phyloP scores from a whole-genome alignment of 2,113 vertebrate species.

The Dasypus novemcinctus region DNA sequence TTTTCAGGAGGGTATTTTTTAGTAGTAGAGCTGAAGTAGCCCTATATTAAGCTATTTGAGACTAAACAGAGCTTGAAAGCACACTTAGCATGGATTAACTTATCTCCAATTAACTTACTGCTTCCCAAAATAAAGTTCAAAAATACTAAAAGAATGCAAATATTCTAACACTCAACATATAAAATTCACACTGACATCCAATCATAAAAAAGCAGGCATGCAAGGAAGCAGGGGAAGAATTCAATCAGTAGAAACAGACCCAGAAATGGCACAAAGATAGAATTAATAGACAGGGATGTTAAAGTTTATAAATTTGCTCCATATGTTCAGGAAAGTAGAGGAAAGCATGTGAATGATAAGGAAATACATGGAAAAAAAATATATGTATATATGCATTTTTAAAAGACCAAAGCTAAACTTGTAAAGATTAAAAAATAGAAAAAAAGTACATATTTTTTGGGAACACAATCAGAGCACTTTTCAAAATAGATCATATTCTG shows the following conservation, averaged over 20 bases:
- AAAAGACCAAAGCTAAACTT: neutral
- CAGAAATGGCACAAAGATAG: neutral
- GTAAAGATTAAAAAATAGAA: neutral
- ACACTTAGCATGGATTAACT: neutral
- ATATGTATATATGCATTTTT: no score
- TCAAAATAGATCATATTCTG: neutral
- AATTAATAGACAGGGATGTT: neutral
- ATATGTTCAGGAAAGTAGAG: neutral
- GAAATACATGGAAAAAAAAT: neutral
- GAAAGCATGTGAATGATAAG: neutral
- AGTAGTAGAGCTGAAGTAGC: no score
- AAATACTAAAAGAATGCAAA: neutral
- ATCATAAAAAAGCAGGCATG: neutral
- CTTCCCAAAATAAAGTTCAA: neutral
- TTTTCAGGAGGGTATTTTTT: neutral
- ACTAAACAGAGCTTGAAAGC: neutral
- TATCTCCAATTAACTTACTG: neutral
- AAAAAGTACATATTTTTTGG: neutral
- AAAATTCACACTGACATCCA: neutral
- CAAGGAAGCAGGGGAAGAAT: neutral
- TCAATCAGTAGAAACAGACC: neutral
- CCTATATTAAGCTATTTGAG: no score
- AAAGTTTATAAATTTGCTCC: neutral
- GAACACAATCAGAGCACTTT: neutral
- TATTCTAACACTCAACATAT: neutral